Evolutionary conservation across 2,888 invertebrate genomes (phyloP).

Genomic region (Aspidiotus rigidus): DNA sequence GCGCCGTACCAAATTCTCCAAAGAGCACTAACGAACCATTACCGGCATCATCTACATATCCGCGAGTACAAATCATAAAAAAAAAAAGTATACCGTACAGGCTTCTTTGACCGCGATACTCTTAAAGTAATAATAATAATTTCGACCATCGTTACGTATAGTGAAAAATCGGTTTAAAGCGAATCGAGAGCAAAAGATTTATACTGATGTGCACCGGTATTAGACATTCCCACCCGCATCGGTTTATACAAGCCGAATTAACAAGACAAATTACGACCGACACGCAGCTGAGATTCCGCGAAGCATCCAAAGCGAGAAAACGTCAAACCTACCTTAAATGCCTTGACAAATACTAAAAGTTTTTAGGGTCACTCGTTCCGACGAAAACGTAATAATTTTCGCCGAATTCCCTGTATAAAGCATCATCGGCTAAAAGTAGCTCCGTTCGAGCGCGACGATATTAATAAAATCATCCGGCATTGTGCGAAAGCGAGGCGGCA

Average conservation of each 20-base stretch:
- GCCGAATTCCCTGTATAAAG: neutral
- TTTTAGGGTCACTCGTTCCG: neutral
- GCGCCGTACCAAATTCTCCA: too few relatives aligned
- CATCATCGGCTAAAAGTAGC: neutral
- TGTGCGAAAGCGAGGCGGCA: slow-evolving; percentile 28
- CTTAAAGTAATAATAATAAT: too few relatives aligned
- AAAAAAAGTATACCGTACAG: too few relatives aligned
- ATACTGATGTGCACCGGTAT: too few relatives aligned
- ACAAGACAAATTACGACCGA: slow-evolving; percentile 1
- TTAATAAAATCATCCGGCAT: slow-evolving; percentile 22
- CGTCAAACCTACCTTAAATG: slow-evolving; percentile 16
- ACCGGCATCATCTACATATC: too few relatives aligned
- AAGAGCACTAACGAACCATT: too few relatives aligned
- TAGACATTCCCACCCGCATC: neutral
- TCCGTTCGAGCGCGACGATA: slow-evolving; percentile 18
- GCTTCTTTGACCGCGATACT: too few relatives aligned
- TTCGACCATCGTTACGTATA: too few relatives aligned
- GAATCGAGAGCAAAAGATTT: too few relatives aligned
- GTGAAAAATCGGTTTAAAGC: too few relatives aligned
- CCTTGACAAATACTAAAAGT: slow-evolving; percentile 6
- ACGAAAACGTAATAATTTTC: slow-evolving; percentile 1
- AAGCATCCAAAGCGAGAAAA: neutral
- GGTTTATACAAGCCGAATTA: neutral
- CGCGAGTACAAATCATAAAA: too few relatives aligned
- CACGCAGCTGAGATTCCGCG: neutral